Conservation (phyloP, 2,113 vertebrate species). For the Esox niger region DNA sequence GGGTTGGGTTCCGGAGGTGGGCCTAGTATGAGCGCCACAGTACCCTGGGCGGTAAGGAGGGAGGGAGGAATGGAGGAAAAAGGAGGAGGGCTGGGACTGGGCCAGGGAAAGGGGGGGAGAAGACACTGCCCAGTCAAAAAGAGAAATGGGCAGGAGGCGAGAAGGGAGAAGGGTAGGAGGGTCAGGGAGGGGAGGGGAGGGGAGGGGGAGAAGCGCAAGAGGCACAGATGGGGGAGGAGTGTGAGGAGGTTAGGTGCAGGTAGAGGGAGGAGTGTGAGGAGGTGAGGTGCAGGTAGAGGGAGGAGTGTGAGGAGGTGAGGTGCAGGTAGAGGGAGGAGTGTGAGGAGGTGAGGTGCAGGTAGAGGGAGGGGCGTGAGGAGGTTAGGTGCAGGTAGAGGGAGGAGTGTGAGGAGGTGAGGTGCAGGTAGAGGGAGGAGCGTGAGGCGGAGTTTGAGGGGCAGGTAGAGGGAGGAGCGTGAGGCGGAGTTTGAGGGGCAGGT, state of each 20-base stretch:
- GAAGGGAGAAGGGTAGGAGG: conserved; percentile 26
- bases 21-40: conserved; percentile 46
- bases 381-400: background rate
- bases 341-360: conserved; percentile 14
- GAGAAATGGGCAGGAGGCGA: background rate
- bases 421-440: background rate
- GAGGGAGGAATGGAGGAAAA: conserved; percentile 70
- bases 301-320: background rate
- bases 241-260: background rate
- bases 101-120: conserved; percentile 68
- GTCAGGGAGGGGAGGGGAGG: background rate
- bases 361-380: conserved; percentile 4
- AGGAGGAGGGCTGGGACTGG: conserved; percentile 50
- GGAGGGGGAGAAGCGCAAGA: background rate
- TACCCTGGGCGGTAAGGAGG: conserved; percentile 60
- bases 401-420: no score
- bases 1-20: conserved; percentile 23
- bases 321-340: background rate
- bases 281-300: background rate
- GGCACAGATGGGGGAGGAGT: background rate
- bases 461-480: background rate
- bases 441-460: background rate
- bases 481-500: background rate
- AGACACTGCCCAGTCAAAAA: conserved; percentile 58
- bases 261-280: background rate